Evolutionary conservation across 2,888 invertebrate genomes (phyloP), one percentile per base, ranked within the genome.

Genomic region (Diarsia dahlii): DNA sequence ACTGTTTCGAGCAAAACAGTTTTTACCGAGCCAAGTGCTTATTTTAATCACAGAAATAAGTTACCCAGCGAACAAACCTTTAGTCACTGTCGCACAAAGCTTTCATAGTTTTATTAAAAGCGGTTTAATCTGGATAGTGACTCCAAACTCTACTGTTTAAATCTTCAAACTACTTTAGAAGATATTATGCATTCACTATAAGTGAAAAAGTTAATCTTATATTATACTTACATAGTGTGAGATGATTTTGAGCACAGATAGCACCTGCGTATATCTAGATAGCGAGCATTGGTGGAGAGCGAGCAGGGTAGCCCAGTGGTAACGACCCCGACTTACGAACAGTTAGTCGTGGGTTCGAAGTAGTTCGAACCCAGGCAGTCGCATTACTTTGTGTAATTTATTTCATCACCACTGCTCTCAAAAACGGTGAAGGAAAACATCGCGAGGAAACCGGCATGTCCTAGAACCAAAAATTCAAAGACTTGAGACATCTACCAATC

Each of bases 81-180:
- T 39, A 81, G 23, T 6, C 15, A 50, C 12, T 48, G n/a, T 46
- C 20, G 23, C 23, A 52, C 52, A 28, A 48, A 76, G 45, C 62
- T 62, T n/a, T 50, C 48, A 46, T 28, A 81, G 45, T 67, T 66
- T 48, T 60, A 66, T 76, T 50, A 76, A 72, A 60, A 39, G 13
- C n/a, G 45, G 23, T 82, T 67, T 62, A 67, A 82, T 78, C 54
- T 34, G 15, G 65, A 62, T 20, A 82, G 77, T 82, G 45, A 23
- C 34, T 67, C 56, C 78, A 63, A 76, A 77, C 67, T 67, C 23
- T 2, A 46, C 48, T 63, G 54, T 63, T 76, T 50, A 45, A 76
- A 76, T 63, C 48, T 76, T 63, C 9, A 62, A 56, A 76, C 39
- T 62, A 23, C 54, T 48, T 23, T 23, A 13, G 13, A 45, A 67